These are phyloP conservation scores for Yponomeuta cagnagella DNA, from an alignment of 2,888 invertebrate genomes.

Conservation along the genomic window DNA sequence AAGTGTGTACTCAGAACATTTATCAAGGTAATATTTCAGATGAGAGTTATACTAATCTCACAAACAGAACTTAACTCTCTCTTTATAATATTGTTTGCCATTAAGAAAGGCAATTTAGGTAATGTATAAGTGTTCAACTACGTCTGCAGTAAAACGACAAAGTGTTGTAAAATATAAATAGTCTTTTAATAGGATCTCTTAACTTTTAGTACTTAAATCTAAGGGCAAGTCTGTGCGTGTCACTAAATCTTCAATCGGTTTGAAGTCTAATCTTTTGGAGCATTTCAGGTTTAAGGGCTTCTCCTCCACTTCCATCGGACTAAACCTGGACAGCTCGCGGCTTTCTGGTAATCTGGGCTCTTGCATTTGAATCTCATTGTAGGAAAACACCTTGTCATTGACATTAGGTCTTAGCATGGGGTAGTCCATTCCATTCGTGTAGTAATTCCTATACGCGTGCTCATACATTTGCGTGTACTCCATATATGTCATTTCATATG, in stretches of 20 bases:
- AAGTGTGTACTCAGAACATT: too few relatives aligned
- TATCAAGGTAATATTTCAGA: too few relatives aligned
- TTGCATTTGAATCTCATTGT: constrained; percentile 38
- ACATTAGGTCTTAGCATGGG: constrained; percentile 45
- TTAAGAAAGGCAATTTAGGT: too few relatives aligned
- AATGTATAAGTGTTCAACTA: too few relatives aligned
- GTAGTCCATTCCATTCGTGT: constrained; percentile 43
- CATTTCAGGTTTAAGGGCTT: constrained; percentile 65
- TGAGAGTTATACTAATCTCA: too few relatives aligned
- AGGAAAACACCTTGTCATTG: constrained; percentile 47
- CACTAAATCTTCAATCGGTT: constrained; percentile 55
- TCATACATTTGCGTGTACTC: constrained; percentile 68
- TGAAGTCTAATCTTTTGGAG: constrained; percentile 49
- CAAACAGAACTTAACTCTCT: too few relatives aligned
- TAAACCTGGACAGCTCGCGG: constrained; percentile 25
- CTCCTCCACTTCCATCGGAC: constrained; percentile 36
- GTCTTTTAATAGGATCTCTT: constrained; percentile 43
- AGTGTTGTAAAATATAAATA: constrained; percentile 28
- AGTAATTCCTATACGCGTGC: constrained; percentile 58
- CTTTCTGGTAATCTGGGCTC: constrained; percentile 24
- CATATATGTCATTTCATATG: constrained; percentile 57
- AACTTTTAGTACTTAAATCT: constrained; percentile 77
- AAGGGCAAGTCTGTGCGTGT: constrained; percentile 72
- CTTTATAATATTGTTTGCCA: too few relatives aligned
- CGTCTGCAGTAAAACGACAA: constrained; percentile 19